A percentile compares a stretch with the other conserved stretches of the same genome.
These are phyloP conservation scores for Phylloscopus trochilus DNA, from an alignment of 2,113 vertebrate species.

Conservation along the genomic window DNA sequence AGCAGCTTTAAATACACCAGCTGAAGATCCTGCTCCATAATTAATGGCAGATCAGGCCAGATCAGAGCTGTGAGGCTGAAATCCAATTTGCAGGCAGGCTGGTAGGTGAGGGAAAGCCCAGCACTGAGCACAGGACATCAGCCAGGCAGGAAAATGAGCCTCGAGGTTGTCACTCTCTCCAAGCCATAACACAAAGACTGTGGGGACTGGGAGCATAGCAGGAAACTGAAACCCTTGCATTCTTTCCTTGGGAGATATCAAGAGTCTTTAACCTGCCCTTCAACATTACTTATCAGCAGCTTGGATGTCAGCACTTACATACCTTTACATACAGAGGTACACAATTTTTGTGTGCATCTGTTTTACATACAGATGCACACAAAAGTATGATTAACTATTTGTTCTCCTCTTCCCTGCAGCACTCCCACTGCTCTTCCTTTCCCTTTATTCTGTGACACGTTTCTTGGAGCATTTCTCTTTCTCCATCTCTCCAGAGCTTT, in stretches of 20 bases:
- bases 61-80: background rate
- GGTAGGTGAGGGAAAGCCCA: background rate
- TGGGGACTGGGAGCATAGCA: background rate
- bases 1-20: background rate
- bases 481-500: background rate
- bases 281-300: background rate
- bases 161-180: background rate
- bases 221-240: background rate
- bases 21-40: background rate
- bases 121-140: background rate
- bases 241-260: background rate
- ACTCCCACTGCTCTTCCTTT: background rate
- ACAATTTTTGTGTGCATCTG: background rate
- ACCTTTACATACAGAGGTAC: background rate
- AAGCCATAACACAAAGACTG: background rate
- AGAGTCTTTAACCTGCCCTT: background rate
- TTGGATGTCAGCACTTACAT: background rate
- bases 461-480: background rate
- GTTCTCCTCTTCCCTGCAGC: background rate
- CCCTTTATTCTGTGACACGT: background rate
- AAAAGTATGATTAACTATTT: background rate
- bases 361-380: background rate
- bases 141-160: background rate
- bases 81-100: background rate
- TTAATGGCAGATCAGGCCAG: background rate